Evolutionary conservation across 2,797 vertebrate species (phyloP).

Genomic region (Ctenosaura bakeri): DNA sequence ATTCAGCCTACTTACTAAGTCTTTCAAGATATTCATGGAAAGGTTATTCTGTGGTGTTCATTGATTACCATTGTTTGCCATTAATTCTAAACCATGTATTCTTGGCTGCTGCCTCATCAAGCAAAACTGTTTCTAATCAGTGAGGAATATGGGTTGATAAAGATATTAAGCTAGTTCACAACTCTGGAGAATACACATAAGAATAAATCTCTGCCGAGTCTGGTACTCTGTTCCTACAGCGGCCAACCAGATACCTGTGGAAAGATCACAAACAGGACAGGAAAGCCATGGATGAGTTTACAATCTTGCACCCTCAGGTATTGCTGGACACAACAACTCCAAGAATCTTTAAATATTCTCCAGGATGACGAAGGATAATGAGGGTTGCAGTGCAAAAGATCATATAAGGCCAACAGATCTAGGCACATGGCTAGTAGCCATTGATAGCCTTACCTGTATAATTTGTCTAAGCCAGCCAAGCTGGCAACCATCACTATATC

Average conservation of each 20-base stretch:
- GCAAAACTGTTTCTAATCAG: background rate
- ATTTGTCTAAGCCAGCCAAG: background rate
- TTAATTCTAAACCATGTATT: background rate
- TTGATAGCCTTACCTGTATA: background rate
- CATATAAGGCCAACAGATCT: too few relatives aligned
- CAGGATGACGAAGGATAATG: background rate
- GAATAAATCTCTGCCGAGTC: background rate
- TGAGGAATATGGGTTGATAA: background rate
- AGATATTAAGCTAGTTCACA: background rate
- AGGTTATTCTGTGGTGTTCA: background rate
- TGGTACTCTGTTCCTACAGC: background rate
- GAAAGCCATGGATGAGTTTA: too few relatives aligned
- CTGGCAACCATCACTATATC: background rate
- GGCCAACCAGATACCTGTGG: background rate
- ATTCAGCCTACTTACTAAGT: background rate
- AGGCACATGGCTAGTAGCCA: background rate
- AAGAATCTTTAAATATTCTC: background rate
- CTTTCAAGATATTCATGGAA: background rate
- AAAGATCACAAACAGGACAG: too few relatives aligned
- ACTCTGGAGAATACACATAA: background rate
- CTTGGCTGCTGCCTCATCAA: too few relatives aligned
- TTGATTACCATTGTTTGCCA: background rate
- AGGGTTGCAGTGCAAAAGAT: background rate
- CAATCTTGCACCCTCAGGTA: background rate
- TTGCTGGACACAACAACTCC: background rate